Evolutionary conservation across 1,140 invertebrate species (phyloP).

Genomic region (Notospermus geniculatus): DNA sequence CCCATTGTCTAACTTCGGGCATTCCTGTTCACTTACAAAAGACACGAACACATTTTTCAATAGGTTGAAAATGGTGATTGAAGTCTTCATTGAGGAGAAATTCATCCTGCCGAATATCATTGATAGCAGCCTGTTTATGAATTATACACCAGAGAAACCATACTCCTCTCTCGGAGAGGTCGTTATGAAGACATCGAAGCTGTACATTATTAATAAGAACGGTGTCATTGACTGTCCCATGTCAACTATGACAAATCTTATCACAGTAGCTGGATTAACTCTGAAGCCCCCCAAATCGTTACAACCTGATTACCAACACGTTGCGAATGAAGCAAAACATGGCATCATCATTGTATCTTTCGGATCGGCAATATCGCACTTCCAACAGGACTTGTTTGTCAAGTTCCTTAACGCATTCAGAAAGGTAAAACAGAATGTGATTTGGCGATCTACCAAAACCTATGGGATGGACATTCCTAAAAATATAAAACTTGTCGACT

Average conservation of each 20-base stretch:
- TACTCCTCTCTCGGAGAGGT: not conserved
- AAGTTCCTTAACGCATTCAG: not conserved
- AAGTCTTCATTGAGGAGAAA: not conserved
- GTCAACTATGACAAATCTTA: not conserved
- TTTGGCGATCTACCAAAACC: not conserved
- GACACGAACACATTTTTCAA: conserved; percentile 1
- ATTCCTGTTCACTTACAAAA: not conserved
- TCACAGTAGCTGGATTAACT: not conserved
- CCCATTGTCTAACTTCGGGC: not conserved
- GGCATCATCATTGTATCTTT: conserved; percentile 5
- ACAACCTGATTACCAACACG: not conserved
- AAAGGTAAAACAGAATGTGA: not conserved
- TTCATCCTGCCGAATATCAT: not conserved
- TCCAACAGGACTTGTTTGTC: not conserved
- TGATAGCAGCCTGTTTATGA: not conserved
- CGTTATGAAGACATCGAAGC: not conserved
- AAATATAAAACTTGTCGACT: conserved; percentile 67
- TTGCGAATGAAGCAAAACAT: not conserved
- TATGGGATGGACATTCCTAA: conserved; percentile 33
- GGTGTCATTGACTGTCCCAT: conserved; percentile 3
- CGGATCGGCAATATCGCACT: not conserved
- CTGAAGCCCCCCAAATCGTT: not conserved
- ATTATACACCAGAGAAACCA: not conserved
- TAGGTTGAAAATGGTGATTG: not conserved
- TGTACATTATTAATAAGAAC: not conserved